Evolutionary conservation across 1,140 invertebrate genomes (phyloP).

Genomic region (Lepidurus couesii): DNA sequence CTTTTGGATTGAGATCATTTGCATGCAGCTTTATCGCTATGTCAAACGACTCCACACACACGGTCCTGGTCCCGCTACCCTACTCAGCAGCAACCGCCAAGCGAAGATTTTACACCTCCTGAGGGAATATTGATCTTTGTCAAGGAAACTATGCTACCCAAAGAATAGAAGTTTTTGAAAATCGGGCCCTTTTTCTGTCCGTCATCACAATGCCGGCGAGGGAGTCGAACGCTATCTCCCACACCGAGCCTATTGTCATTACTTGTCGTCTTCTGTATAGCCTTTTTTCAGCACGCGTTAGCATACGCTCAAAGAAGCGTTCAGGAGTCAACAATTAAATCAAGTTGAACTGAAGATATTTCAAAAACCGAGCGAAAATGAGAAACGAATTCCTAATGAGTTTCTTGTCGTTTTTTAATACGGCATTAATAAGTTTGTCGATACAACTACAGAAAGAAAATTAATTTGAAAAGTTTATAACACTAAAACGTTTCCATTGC

Average conservation of each 20-base stretch:
- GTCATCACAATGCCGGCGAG: not conserved
- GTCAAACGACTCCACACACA: constrained; percentile 5
- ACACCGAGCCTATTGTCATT: not conserved
- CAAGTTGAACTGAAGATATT: not conserved
- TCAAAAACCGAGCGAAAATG: not conserved
- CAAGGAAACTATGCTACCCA: not conserved
- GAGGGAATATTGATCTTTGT: constrained; percentile 13
- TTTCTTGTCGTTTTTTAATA: too few relatives aligned
- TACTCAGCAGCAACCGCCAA: not conserved
- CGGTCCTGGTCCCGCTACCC: not conserved
- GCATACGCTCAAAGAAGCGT: not conserved
- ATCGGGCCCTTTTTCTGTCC: not conserved
- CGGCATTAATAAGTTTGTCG: too few relatives aligned
- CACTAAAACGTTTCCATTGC: too few relatives aligned
- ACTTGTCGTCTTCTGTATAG: not conserved
- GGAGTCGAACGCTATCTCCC: not conserved
- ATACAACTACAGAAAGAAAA: too few relatives aligned
- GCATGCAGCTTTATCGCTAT: constrained; percentile 5
- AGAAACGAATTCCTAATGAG: too few relatives aligned
- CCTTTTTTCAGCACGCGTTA: not conserved
- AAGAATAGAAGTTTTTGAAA: not conserved
- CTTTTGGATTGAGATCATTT: not conserved
- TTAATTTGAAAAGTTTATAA: too few relatives aligned
- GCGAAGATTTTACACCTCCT: constrained; percentile 13
- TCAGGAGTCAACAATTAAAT: not conserved